Evolutionary conservation across 2,113 vertebrate species (phyloP).

Genomic region (Oenanthe oenanthe): DNA sequence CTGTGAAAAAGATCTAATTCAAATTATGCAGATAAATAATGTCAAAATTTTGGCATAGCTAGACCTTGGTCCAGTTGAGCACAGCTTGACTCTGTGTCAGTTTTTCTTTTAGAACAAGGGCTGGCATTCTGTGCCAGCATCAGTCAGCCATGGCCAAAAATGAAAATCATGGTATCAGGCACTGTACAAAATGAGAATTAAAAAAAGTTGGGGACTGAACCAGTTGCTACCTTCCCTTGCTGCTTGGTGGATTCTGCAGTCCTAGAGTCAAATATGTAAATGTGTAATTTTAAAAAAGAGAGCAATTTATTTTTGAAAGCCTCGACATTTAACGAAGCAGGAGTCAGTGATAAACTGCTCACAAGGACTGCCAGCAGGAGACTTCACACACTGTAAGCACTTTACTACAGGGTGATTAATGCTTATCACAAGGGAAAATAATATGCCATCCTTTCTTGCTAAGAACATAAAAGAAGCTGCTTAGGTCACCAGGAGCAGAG

Average conservation of each 20-base stretch:
- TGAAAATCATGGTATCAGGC: background rate
- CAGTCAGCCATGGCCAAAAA: background rate
- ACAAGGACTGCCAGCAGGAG: slow-evolving; percentile 6
- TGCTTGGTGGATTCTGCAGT: background rate
- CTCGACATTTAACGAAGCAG: background rate
- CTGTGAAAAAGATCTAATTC: background rate
- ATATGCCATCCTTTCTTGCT: slow-evolving; percentile 11
- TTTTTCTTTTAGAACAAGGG: background rate
- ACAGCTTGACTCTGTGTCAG: background rate
- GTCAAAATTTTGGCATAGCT: background rate
- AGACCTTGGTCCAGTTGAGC: background rate
- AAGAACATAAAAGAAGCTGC: slow-evolving; percentile 33
- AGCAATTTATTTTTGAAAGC: slow-evolving; percentile 26
- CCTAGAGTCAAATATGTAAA: slow-evolving; percentile 9
- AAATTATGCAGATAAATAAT: background rate
- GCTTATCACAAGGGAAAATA: slow-evolving; percentile 18
- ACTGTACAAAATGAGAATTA: background rate
- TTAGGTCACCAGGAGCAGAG: slow-evolving; percentile 21
- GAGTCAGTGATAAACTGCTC: slow-evolving; percentile 35
- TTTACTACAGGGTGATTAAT: slow-evolving; percentile 49
- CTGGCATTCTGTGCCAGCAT: background rate
- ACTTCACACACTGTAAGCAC: slow-evolving; percentile 13
- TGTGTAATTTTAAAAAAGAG: background rate
- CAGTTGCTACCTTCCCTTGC: background rate
- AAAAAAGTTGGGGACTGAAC: background rate